Conservation (phyloP, 2,797 vertebrate genomes). For the Macroramphosus scolopax region DNA sequence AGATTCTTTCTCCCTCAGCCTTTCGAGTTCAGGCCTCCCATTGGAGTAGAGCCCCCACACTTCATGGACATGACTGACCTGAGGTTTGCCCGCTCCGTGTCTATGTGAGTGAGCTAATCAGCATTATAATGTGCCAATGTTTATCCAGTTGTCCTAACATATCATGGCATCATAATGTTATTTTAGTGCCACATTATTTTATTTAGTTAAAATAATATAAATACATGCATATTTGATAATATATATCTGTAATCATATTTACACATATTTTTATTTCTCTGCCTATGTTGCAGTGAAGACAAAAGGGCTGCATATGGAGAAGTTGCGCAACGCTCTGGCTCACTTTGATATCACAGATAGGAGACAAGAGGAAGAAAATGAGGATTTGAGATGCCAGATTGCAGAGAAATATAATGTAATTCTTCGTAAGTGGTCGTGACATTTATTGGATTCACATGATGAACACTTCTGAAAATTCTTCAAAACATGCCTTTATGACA, state of each 20-base stretch:
- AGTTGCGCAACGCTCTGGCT: constrained; percentile 63
- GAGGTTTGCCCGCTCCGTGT: constrained; percentile 72
- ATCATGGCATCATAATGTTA: too few relatives aligned
- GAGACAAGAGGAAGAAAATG: not conserved
- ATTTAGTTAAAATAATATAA: too few relatives aligned
- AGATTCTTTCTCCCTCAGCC: constrained; percentile 39
- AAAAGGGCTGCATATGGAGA: constrained; percentile 70
- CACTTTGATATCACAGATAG: constrained; percentile 65
- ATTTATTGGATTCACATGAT: not conserved
- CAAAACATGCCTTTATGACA: not conserved
- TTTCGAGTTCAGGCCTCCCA: constrained; percentile 69
- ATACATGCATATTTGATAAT: too few relatives aligned
- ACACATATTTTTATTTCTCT: too few relatives aligned
- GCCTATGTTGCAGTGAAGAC: constrained; percentile 73
- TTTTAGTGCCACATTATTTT: too few relatives aligned
- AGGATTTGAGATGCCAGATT: too few relatives aligned
- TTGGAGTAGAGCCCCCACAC: constrained; percentile 68
- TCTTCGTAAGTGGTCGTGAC: not conserved
- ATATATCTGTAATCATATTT: too few relatives aligned
- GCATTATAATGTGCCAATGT: constrained; percentile 2
- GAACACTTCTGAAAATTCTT: too few relatives aligned
- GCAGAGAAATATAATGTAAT: not conserved
- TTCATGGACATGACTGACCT: constrained; percentile 73
- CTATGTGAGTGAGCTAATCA: constrained; percentile 54
- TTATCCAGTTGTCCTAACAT: not conserved